Evolutionary conservation across 2,888 invertebrate species (phyloP).

Genomic region (Tenthredo notha): DNA sequence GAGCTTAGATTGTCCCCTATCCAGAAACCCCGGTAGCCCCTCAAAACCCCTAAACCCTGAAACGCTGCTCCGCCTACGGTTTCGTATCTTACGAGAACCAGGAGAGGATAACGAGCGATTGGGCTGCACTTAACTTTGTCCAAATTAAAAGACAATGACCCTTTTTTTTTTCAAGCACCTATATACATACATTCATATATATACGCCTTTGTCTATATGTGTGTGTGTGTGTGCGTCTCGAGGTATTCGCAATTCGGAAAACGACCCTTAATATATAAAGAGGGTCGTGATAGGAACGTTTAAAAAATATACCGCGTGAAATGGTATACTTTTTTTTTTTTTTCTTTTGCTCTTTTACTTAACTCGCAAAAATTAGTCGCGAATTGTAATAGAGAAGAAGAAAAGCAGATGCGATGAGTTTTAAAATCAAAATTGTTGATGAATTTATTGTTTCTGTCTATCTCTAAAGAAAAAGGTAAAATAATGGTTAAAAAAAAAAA

Average conservation of each 20-base stretch:
- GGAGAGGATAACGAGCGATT: conserved; percentile 49
- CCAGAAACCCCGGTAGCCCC: conserved; percentile 1
- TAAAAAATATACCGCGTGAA: not conserved
- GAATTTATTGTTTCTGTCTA: not conserved
- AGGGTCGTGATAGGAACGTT: not conserved
- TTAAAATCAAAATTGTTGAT: not conserved
- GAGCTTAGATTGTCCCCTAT: conserved; percentile 63
- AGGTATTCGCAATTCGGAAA: not conserved
- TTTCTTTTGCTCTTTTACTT: not conserved
- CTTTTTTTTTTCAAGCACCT: not conserved
- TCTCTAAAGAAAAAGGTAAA: not conserved
- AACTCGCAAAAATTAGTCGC: not conserved
- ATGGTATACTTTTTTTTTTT: not conserved
- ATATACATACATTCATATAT: not conserved
- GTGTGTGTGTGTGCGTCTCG: not conserved
- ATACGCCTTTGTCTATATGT: not conserved
- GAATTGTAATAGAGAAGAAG: not conserved
- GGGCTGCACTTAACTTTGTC: conserved; percentile 52
- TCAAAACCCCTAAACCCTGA: not conserved
- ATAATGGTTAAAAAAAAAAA: too few relatives aligned
- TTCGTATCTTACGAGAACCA: conserved; percentile 43
- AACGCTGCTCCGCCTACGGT: not conserved
- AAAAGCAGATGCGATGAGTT: not conserved
- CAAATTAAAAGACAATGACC: conserved; percentile 63
- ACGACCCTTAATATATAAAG: not conserved